These are phyloP conservation scores for Lathronympha strigana DNA, from an alignment of 2,888 invertebrate species.

Conservation along the genomic window DNA sequence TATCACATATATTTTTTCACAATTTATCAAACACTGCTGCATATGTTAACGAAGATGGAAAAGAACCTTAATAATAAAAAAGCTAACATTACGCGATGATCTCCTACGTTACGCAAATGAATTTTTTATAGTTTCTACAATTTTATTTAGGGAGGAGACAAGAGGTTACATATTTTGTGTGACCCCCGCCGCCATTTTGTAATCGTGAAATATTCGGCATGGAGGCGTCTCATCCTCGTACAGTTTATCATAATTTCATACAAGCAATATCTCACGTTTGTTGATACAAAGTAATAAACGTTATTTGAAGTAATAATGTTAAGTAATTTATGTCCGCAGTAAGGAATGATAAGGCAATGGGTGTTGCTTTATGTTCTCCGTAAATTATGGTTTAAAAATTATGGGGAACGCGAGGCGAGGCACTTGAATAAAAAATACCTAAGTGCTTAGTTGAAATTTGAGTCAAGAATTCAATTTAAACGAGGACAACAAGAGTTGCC, in stretches of 20 bases:
- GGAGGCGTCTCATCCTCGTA: not conserved
- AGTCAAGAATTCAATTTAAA: not conserved
- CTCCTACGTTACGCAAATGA: no score
- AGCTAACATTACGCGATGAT: no score
- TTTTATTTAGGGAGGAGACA: not conserved
- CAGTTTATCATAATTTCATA: not conserved
- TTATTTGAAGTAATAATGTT: constrained; percentile 22
- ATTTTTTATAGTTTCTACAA: not conserved
- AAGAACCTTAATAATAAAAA: no score
- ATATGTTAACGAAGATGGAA: no score
- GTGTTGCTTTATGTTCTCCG: constrained; percentile 16
- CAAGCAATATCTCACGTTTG: not conserved
- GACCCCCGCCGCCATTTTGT: not conserved
- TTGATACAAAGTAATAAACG: constrained; percentile 20
- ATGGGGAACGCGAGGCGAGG: constrained; percentile 8
- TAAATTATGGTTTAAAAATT: constrained; percentile 36
- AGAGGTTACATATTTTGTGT: not conserved
- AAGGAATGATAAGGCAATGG: constrained; percentile 26
- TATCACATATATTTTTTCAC: no score
- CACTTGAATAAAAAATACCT: not conserved
- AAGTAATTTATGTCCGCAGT: constrained; percentile 25
- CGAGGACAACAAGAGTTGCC: no score
- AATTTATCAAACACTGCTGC: no score
- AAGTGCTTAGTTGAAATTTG: not conserved
- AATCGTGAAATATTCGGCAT: not conserved